Percentiles rank a stretch among this genome's conserved stretches.
phyloP scores from a whole-genome alignment of 37 sponge, comb jelly and placozoan species.

The Theonella swinhoei region DNA sequence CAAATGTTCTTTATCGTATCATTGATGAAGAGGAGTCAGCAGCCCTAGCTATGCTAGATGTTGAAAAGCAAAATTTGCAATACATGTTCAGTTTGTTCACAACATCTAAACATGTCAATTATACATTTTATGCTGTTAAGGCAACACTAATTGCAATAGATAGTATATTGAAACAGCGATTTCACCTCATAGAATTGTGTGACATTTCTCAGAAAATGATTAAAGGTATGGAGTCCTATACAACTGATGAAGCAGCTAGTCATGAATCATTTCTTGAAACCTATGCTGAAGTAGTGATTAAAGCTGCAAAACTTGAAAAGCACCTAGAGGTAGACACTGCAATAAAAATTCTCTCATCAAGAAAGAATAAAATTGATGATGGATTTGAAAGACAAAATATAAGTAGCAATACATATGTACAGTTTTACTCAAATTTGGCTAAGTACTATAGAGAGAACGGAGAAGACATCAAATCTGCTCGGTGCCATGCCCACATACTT shows the following conservation, averaged over 20 bases:
- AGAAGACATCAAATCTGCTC: not conserved
- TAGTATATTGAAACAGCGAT: not conserved
- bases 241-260: not conserved
- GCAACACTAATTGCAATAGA: not conserved
- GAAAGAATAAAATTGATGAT: not conserved
- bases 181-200: not conserved
- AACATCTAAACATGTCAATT: not conserved
- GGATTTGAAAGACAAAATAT: not conserved
- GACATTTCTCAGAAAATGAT: not conserved
- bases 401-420: not conserved
- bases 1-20: not conserved
- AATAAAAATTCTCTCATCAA: not conserved
- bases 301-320: not conserved
- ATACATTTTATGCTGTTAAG: not conserved
- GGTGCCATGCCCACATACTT: not conserved
- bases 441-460: not conserved
- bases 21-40: too few relatives aligned
- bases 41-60: conserved; percentile 6
- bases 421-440: not conserved
- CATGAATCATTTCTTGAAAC: not conserved
- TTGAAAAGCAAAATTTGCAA: conserved; percentile 36
- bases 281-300: not conserved
- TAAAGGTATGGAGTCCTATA: not conserved
- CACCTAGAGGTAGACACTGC: not conserved
- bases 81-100: not conserved